Evolutionary conservation across 2,797 vertebrate genomes (phyloP).

Genomic region (Sparus aurata): DNA sequence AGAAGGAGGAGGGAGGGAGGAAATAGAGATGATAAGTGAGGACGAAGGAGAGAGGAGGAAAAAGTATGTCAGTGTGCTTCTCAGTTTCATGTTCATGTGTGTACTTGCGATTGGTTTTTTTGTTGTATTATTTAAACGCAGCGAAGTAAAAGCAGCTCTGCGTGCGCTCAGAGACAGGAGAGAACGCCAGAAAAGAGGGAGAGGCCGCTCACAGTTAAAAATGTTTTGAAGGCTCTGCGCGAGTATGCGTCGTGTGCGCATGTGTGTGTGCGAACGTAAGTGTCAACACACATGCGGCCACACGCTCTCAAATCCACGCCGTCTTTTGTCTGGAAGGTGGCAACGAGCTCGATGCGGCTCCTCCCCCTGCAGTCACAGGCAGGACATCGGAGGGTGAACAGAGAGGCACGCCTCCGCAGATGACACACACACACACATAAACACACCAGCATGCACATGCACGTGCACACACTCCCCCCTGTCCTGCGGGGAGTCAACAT

Average conservation of each 20-base stretch:
- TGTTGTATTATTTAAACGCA: neutral
- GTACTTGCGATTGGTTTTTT: neutral
- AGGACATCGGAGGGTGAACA: slow-evolving; percentile 58
- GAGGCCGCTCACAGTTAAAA: slow-evolving; percentile 12
- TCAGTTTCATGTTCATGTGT: neutral
- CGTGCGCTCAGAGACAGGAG: neutral
- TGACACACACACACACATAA: slow-evolving; percentile 28
- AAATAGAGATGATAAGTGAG: slow-evolving; percentile 30
- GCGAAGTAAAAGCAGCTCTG: neutral
- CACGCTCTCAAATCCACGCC: slow-evolving; percentile 49
- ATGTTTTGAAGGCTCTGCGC: slow-evolving; percentile 25
- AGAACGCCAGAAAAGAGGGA: neutral
- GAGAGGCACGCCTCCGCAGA: slow-evolving; percentile 49
- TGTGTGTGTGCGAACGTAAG: slow-evolving; percentile 36
- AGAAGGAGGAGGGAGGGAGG: slow-evolving; percentile 9
- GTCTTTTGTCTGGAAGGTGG: slow-evolving; percentile 83
- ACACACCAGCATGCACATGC: slow-evolving; percentile 12
- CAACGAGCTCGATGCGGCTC: slow-evolving; percentile 70
- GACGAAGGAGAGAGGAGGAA: slow-evolving; percentile 13
- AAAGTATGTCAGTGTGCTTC: slow-evolving; percentile 47
- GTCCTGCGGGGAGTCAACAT: slow-evolving; percentile 24
- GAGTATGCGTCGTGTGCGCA: neutral
- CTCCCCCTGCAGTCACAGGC: slow-evolving; percentile 77
- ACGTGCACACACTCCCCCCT: slow-evolving; percentile 18
- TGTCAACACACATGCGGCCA: slow-evolving; percentile 54